Percentiles rank a stretch among this genome's conserved stretches.
phyloP scores from a whole-genome alignment of 2,797 vertebrate genomes.

The Buceros bicornis region DNA sequence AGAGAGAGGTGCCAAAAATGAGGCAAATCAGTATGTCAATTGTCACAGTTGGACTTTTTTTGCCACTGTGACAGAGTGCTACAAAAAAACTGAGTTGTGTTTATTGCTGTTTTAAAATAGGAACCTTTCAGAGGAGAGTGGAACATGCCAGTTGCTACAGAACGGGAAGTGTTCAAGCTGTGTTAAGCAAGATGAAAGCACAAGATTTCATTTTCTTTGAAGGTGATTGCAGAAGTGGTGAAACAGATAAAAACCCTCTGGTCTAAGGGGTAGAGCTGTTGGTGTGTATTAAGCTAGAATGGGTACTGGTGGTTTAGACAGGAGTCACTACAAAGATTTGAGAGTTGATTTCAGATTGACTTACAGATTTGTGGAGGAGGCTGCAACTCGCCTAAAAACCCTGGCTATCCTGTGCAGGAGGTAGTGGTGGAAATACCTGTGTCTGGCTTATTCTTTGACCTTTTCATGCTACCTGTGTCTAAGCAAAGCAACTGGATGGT shows the following conservation, averaged over 20 bases:
- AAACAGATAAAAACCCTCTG: background rate
- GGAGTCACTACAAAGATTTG: background rate
- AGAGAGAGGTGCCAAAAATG: background rate
- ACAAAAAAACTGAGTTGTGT: background rate
- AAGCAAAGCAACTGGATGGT: background rate
- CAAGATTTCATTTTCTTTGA: conserved; percentile 1
- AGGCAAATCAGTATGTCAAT: background rate
- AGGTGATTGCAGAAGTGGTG: background rate
- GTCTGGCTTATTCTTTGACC: background rate
- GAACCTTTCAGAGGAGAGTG: background rate
- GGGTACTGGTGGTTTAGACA: background rate
- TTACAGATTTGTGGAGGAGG: background rate
- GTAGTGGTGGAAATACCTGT: background rate
- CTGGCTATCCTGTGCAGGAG: background rate
- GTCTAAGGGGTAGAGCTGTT: background rate
- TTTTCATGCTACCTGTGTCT: background rate
- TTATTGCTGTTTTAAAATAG: conserved; percentile 9
- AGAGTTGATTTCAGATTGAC: background rate
- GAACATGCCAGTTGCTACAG: background rate
- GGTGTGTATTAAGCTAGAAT: background rate
- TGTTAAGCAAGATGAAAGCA: conserved; percentile 7
- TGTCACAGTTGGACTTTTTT: conserved; percentile 8
- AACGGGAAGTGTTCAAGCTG: conserved; percentile 38
- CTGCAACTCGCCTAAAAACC: background rate
- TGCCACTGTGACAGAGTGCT: background rate